Base-by-base conservation (phyloP, 2,797 vertebrate species). In the Rachycentron canadum region DNA sequence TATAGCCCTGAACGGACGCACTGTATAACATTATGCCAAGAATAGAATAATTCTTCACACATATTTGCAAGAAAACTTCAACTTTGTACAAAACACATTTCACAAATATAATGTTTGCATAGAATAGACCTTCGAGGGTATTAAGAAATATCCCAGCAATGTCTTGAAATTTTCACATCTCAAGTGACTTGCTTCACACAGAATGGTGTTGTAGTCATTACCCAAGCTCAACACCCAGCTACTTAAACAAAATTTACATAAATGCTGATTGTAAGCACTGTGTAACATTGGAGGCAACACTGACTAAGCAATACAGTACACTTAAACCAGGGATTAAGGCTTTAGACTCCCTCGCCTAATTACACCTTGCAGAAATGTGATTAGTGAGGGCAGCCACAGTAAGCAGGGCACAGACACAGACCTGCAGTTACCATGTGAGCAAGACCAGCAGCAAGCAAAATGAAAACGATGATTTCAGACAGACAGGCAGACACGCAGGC, bases 301-400 rank as follows among this genome's bases (percentile, higher is more conserved):
- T 86, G 88, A 90, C 86, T 79, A 87, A 85, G 88, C 86, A 91
- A 88, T 47, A 60, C 63, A 50, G 60, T 64, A 67, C 69, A 62
- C 73, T 85, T 87, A 81, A 88, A 90, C 70, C 62, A 4, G 38
- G 88, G 91, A 91, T 93, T 92, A 91, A 66, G 76, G 84, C 53
- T 87, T 83, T 57, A 84, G 61, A 88, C 81, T 78, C 66, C 28
- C 69, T 36, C 12, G 72, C 89, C 89, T 90, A 88, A 92, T 91
- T 89, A 86, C 85, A 88, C 85, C 86, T 76, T 81, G 88, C 72
- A 90, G 88, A 84, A 87, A 91, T 83, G 88, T 87, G 85, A 92
- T 90, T 91, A 92, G 86, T 69, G 69, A 61, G 69, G 82, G 78
- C 81, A 69, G 82, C 62, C 76, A 30, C 65, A 73, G 63, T 64